Evolutionary conservation across 2,113 vertebrate species (phyloP), one percentile per base, ranked within the genome.

Genomic region (Cheilinus undulatus): DNA sequence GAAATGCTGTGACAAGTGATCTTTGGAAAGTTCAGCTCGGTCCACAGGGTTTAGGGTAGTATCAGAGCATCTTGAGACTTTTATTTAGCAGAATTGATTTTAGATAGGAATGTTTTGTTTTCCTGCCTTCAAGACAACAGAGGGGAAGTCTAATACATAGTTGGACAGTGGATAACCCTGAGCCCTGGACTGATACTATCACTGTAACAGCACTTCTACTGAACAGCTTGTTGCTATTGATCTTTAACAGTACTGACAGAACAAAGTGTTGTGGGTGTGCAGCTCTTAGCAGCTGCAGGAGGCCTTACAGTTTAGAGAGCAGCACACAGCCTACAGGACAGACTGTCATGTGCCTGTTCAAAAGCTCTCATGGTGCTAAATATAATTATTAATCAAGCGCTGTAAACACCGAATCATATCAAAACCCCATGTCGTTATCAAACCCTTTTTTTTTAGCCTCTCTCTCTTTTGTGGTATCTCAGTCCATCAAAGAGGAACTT

Each of bases 21-120:
- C 91, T 93, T 92, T 92, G 69, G 59, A 91, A 93, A 93, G 91
- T 90, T 93, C 91, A 91, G 52, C 51, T 63, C 22, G 27, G 79
- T 83, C 83, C 83, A 79, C 73, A 64, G 76, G 80, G 77, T 87
- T n/a, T 45, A 45, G 4, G 36, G 36, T 13, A 14, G 36, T 13
- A 38, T 13, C 36, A 38, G 26, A 38, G 49, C 48, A 46, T 24
- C 69, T 53, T 23, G 10, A 42, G 23, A 45, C 17, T 80, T 70
- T 50, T 42, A 17, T 42, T 42, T 17, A 6, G 14, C 40, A 14
- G 5, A 56, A 70, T 15, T 65, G 51, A 68, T 71, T 59, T 19
- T 32, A 13, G 19, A 14, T 38, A 42, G 56, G 15, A 28, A 71
- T 8, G 2, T 19, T 51, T 10, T 20, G 7, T 26, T 76, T 30